Evolutionary conservation across 2,113 vertebrate genomes (phyloP), one percentile per base, ranked within the genome.

Genomic region (Channa argus): DNA sequence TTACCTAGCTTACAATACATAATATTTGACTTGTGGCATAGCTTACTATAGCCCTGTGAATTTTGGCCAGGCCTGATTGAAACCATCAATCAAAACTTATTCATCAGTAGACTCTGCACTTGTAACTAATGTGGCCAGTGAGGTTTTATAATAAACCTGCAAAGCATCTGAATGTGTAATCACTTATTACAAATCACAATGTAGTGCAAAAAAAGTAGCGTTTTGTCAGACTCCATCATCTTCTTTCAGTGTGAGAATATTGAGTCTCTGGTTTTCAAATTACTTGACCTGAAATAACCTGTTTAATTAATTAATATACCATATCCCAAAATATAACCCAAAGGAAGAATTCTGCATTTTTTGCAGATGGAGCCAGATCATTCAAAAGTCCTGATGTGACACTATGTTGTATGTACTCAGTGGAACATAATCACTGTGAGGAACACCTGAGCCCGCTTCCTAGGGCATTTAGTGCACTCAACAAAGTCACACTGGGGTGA

Each of bases 131-230:
- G 73, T 87, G 60, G 82, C 82, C 45, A 58, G 60, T 88, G 77
- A 66, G 63, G 41, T 90, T 87, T 86, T 81, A 37, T 70, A 89
- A 86, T 89, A 90, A 89, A 89, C 79, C 9, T 11, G 66, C 11
- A 58, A 76, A 82, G 65, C 69, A 36, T 52, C 37, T 78, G 60
- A 77, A 64, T 71, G 61, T 77, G 34, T 69, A 43, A 77, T 61
- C 8, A 10, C 37, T 8, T 8, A 50, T 68, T 71, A 62, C 11
- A 74, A 81, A 79, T 49, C 9, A 60, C 56, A 63, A 15, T 37
- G 47, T 24, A 24, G 24, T 8, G 8, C 6, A 43, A 55, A 52
- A n/a, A 64, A 56, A 74, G 52, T 49, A 3, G 8, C 43, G 12
- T 24, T 3, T 15, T 41, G 9, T 46, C 13, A 13, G 8, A 64